Base-by-base conservation (phyloP, 2,797 vertebrate genomes). In the Cyclopterus lumpus region DNA sequence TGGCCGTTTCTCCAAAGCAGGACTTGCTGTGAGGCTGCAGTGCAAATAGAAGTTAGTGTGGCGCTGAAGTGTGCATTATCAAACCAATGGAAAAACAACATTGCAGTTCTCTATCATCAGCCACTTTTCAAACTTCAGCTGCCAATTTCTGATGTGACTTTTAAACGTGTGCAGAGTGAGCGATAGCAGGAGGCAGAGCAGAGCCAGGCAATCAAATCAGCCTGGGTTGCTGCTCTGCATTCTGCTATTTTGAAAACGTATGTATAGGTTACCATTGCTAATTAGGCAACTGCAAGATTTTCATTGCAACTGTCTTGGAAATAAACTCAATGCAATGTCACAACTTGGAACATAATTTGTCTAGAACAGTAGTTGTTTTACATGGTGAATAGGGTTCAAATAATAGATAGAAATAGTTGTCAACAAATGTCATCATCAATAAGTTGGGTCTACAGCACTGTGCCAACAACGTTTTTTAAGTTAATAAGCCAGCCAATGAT, bases 21-120 rank as follows among this genome's bases (percentile, higher is more conserved):
- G n/a, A n/a, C n/a, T n/a, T n/a, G 40, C 79, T 75, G 77, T 57
- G 72, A 34, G 59, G 64, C 79, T 65, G 59, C 64, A 53, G 54
- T 28, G 60, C 67, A 80, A 72, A 83, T 62, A 60, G 74, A 79
- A 75, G 71, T 70, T 59, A 62, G 42, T 64, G 18, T 61, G 61
- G 62, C 51, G 66, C 38, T 57, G 70, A 71, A 55, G 57, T 26
- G 24, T 64, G 64, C 48, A 53, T 34, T 58, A 71, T 76, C 15
- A 14, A 71, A 71, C 74, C 74, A 38, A 18, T 73, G 63, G 46
- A 51, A 64, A 75, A 81, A 61, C 42, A 66, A 51, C 71, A 69
- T 72, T 66, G 62, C 44, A 38, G 61, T 74, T 67, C 14, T 49
- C 79, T 68, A 48, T 68, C 46, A 59, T 79, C 67, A 60, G 59